These are phyloP conservation scores for Archilochus colubris DNA, from an alignment of 2,113 vertebrate species.

Conservation along the genomic window DNA sequence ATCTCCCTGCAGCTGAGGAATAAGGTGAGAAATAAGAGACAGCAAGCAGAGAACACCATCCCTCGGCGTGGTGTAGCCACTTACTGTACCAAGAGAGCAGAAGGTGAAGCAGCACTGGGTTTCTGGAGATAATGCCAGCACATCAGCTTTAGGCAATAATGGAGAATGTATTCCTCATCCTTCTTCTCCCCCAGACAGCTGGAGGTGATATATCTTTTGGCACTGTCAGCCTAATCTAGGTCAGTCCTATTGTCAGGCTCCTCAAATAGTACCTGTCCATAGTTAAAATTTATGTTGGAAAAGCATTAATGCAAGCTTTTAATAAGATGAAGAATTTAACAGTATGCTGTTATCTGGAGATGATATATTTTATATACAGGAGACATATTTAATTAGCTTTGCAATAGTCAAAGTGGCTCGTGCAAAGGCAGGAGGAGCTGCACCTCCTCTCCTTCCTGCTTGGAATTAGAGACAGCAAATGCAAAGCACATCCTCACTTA, in stretches of 20 bases:
- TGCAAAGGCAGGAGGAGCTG: slow-evolving; percentile 61
- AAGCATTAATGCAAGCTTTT: slow-evolving; percentile 85
- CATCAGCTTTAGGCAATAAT: slow-evolving; percentile 75
- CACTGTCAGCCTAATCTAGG: slow-evolving; percentile 81
- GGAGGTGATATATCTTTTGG: slow-evolving; percentile 78
- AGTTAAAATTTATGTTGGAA: slow-evolving; percentile 83
- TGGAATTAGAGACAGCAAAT: slow-evolving; percentile 61
- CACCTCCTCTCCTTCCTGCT: slow-evolving; percentile 40
- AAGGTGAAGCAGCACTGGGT: background rate
- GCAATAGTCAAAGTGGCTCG: slow-evolving; percentile 75
- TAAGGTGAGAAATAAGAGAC: background rate
- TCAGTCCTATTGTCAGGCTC: slow-evolving; percentile 78
- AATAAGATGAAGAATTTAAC: slow-evolving; percentile 87
- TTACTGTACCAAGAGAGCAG: background rate
- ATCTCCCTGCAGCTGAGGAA: background rate
- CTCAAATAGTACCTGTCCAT: slow-evolving; percentile 82
- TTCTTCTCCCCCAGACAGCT: slow-evolving; percentile 76
- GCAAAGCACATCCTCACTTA: slow-evolving; percentile 68
- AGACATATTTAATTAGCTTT: slow-evolving; percentile 85
- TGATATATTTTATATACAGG: slow-evolving; percentile 86
- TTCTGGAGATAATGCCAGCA: slow-evolving; percentile 68
- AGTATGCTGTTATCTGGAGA: slow-evolving; percentile 80
- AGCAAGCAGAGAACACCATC: background rate
- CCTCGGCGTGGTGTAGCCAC: background rate
- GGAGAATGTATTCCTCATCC: slow-evolving; percentile 76